phyloP scores from a whole-genome alignment of 2,797 vertebrate genomes.

The Huso huso region DNA sequence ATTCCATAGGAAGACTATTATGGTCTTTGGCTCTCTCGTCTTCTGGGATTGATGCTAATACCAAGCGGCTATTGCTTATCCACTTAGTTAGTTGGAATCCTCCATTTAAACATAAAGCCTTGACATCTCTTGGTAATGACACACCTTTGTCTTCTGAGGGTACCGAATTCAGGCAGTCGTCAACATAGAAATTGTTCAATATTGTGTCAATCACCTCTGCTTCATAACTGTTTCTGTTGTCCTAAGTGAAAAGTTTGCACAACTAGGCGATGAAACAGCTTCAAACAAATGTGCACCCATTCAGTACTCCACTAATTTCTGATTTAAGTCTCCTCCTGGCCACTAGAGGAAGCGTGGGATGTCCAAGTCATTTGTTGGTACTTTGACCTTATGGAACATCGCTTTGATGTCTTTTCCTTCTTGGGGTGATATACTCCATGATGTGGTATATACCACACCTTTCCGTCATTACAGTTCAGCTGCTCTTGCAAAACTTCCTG shows the following conservation, averaged over 20 bases:
- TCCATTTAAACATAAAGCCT: neutral
- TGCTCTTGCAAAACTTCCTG: neutral
- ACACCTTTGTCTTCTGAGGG: conserved; percentile 4
- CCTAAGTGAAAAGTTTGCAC: conserved; percentile 9
- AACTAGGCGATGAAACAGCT: conserved; percentile 17
- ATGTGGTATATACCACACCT: conserved; percentile 16
- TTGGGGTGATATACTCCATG: conserved; percentile 16
- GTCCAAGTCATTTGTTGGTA: conserved; percentile 7
- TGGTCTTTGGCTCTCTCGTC: neutral
- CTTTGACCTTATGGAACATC: conserved; percentile 16
- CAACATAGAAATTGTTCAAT: conserved; percentile 17
- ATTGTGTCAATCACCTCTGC: conserved; percentile 1
- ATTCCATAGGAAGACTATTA: no score
- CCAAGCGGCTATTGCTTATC: conserved; percentile 18
- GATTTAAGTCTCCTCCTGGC: conserved; percentile 9
- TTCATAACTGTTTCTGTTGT: conserved; percentile 10
- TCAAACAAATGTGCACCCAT: conserved; percentile 18
- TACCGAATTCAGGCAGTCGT: conserved; percentile 18
- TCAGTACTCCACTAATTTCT: conserved; percentile 8
- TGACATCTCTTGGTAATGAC: conserved; percentile 2
- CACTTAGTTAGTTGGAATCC: conserved; percentile 23
- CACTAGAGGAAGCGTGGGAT: conserved; percentile 20
- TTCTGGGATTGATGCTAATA: conserved; percentile 13
- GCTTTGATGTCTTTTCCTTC: conserved; percentile 18
- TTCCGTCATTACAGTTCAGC: conserved; percentile 8